Evolutionary conservation across 2,888 invertebrate genomes (phyloP).

Genomic region (Iphiclides podalirius): DNA sequence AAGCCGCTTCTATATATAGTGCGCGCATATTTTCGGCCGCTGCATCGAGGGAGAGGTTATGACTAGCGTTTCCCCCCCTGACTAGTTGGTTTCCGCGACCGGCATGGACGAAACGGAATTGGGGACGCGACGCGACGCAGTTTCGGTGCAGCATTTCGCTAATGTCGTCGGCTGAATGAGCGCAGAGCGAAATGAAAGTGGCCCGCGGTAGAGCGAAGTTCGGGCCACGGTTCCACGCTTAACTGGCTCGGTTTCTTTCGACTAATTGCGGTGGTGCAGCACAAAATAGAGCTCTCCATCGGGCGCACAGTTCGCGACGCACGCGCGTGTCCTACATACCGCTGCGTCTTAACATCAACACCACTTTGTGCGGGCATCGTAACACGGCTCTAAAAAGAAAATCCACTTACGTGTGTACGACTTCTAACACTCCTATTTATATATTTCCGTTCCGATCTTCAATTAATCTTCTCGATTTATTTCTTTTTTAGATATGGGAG

Average conservation of each 20-base stretch:
- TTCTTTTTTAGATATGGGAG: conserved; percentile 5
- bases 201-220: conserved; percentile 34
- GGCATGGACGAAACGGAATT: conserved; percentile 17
- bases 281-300: conserved; percentile 32
- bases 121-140: conserved; percentile 23
- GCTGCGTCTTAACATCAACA: conserved; percentile 11
- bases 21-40: conserved; percentile 61
- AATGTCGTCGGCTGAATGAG: conserved; percentile 34
- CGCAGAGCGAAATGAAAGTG: conserved; percentile 53
- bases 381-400: conserved; percentile 14
- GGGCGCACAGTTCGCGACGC: conserved; percentile 13
- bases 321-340: conserved; percentile 19
- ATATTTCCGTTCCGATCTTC: conserved; percentile 7
- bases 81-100: conserved; percentile 28
- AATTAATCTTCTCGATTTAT: not conserved
- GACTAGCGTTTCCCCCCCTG: conserved; percentile 45
- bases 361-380: conserved; percentile 7
- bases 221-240: conserved; percentile 35
- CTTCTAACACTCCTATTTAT: conserved; percentile 17
- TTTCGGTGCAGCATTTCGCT: conserved; percentile 31
- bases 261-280: conserved; percentile 45
- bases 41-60: conserved; percentile 53
- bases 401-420: conserved; percentile 20
- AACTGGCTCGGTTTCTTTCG: conserved; percentile 39
- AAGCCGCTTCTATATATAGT: conserved; percentile 52